Evolutionary conservation across 2,888 invertebrate genomes (phyloP).

Genomic region (Ryuthela nishihirai): DNA sequence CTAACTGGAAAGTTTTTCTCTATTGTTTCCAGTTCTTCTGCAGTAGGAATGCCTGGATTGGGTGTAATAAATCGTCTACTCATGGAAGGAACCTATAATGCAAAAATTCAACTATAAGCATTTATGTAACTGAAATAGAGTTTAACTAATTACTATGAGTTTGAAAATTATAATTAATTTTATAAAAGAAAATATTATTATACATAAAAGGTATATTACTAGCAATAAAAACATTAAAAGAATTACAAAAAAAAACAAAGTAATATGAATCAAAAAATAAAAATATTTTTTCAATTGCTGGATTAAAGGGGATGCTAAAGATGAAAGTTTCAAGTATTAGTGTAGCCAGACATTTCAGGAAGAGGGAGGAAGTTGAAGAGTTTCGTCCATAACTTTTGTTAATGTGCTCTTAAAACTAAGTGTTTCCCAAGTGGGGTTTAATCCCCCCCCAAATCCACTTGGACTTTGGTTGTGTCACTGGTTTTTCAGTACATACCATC

Average conservation of each 20-base stretch:
- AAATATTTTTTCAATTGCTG: background rate
- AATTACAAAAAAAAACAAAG: background rate
- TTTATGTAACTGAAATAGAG: too few relatives aligned
- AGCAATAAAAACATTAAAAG: background rate
- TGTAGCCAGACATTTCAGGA: too few relatives aligned
- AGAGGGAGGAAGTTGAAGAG: too few relatives aligned
- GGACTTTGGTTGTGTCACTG: too few relatives aligned
- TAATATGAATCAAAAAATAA: background rate
- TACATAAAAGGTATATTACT: background rate
- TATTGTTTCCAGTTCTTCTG: conserved; percentile 55
- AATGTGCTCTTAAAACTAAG: too few relatives aligned
- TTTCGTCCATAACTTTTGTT: too few relatives aligned
- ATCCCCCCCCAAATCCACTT: too few relatives aligned
- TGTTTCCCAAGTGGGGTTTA: too few relatives aligned
- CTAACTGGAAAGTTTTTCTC: conserved; percentile 38
- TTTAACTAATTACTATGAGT: too few relatives aligned
- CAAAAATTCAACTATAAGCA: background rate
- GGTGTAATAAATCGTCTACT: conserved; percentile 60
- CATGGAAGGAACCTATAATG: conserved; percentile 44
- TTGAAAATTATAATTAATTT: background rate
- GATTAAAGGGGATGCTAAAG: background rate
- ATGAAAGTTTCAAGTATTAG: background rate
- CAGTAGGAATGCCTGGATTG: conserved; percentile 59
- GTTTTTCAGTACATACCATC: too few relatives aligned
- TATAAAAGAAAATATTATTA: background rate